Base-by-base conservation (phyloP, 1,140 invertebrate species). In the Lysiphlebus fabarum region DNA sequence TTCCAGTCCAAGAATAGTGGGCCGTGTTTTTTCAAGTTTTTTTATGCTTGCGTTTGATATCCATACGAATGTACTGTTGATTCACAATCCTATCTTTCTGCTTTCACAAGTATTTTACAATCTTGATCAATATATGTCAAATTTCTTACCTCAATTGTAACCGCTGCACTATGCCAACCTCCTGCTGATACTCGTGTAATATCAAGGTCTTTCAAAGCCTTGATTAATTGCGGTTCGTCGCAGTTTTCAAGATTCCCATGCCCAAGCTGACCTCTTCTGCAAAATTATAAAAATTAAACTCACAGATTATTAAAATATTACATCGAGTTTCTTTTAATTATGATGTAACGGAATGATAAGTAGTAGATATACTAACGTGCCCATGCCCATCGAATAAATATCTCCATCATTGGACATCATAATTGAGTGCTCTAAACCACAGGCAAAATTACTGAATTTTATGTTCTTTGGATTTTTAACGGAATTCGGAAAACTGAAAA, bases 201-300 rank as follows among this genome's bases (percentile, higher is more conserved):
- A 70, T 84, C 83, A 7, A 95, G 75, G 26, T 92, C 92, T 48
- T 85, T 83, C 40, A 96, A 72, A 50, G 85, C 86, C 67, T 89
- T 84, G 2, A 95, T 72, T 62, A 87, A 67, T 61, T 72, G 78
- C 0, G 90, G 90, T 58, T 70, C 65, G 17, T 85, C 82, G 56
- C 84, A 77, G 62, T 83, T 82, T 47, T 86, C 83, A 7, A 92
- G 74, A 65, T 83, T 81, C 12, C 85, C 86, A 75, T 90, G 86
- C 3, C 93, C 93, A 43, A 96, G 74, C 78, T 96, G 92, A 37
- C 93, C 89, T 58, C 91, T 85, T 64, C 91, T 94, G 62, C 64
- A 74, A 75, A 66, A 65, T 61, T 12, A 14, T 48, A 36, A 9
- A 48, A 48, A 44, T 50, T 1, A 6, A 10, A 42, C 8, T 4